phyloP scores from a whole-genome alignment of 2,888 invertebrate genomes.

The Chalcis sispes region DNA sequence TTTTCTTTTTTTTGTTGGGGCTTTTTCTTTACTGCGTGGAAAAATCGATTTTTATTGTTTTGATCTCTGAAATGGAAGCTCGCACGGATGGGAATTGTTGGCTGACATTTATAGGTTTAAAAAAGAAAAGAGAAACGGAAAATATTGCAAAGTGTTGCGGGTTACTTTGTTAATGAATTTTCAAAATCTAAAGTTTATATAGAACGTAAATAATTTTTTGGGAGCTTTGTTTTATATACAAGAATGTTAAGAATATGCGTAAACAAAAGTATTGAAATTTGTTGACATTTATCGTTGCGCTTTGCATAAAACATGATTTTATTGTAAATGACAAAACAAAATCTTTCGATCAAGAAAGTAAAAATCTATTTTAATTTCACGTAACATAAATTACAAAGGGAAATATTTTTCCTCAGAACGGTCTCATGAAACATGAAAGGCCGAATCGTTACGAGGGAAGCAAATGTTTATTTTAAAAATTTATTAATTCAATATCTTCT shows the following conservation, averaged over 20 bases:
- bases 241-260: not conserved
- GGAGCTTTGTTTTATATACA: slow-evolving; percentile 31
- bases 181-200: no score
- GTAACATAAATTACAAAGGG: not conserved
- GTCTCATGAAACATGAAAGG: not conserved
- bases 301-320: not conserved
- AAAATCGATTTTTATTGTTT: slow-evolving; percentile 46
- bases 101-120: slow-evolving; percentile 19
- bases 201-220: no score
- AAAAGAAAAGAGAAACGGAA: not conserved
- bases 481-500: slow-evolving; percentile 16
- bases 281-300: not conserved
- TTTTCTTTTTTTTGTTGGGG: not conserved
- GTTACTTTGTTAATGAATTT: no score
- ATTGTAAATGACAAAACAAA: no score
- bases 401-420: not conserved
- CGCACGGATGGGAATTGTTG: not conserved
- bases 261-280: not conserved
- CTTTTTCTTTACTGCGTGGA: not conserved
- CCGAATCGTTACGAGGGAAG: slow-evolving; percentile 2
- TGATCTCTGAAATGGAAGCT: slow-evolving; percentile 32
- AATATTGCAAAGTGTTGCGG: slow-evolving; percentile 15
- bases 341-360: no score
- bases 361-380: not conserved
- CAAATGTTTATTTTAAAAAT: slow-evolving; percentile 24